These are phyloP conservation scores for Formica exsecta DNA, from an alignment of 1,140 invertebrate species.

Conservation along the genomic window DNA sequence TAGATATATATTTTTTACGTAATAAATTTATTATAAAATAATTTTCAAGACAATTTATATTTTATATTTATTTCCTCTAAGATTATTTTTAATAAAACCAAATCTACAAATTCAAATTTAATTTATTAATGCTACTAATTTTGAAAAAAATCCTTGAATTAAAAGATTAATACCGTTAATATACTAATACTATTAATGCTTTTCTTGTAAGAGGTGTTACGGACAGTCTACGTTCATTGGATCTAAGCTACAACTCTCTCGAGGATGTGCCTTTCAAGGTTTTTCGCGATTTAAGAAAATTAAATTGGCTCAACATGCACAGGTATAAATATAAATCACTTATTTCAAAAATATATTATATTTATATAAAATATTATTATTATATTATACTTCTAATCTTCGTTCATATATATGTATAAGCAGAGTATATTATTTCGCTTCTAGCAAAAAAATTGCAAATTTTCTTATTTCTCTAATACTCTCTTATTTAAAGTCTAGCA, in stretches of 20 bases:
- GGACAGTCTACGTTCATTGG: slow-evolving; percentile 88
- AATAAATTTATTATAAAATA: not conserved
- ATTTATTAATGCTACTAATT: slow-evolving; percentile 8
- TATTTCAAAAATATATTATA: not conserved
- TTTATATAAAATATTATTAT: not conserved
- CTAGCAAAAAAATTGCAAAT: not conserved
- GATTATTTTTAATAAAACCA: not conserved
- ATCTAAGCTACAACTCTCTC: slow-evolving; percentile 89
- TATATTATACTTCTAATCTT: not conserved
- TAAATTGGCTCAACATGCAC: slow-evolving; percentile 90
- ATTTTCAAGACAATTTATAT: slow-evolving; percentile 2
- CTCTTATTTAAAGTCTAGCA: not conserved
- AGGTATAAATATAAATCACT: slow-evolving; percentile 83
- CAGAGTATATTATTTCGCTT: not conserved
- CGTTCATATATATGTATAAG: not conserved
- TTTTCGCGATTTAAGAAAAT: slow-evolving; percentile 86
- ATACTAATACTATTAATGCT: not conserved
- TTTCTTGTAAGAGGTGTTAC: slow-evolving; percentile 85
- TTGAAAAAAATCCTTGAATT: not conserved
- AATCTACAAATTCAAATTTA: not conserved
- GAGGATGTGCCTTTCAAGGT: slow-evolving; percentile 88
- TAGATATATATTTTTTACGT: not conserved
- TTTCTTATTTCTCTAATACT: not conserved
- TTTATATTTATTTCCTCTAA: not conserved
- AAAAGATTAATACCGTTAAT: slow-evolving; percentile 1